These are phyloP conservation scores for Sebastes matsubarae DNA, from an alignment of 2,797 vertebrate genomes.

Conservation along the genomic window DNA sequence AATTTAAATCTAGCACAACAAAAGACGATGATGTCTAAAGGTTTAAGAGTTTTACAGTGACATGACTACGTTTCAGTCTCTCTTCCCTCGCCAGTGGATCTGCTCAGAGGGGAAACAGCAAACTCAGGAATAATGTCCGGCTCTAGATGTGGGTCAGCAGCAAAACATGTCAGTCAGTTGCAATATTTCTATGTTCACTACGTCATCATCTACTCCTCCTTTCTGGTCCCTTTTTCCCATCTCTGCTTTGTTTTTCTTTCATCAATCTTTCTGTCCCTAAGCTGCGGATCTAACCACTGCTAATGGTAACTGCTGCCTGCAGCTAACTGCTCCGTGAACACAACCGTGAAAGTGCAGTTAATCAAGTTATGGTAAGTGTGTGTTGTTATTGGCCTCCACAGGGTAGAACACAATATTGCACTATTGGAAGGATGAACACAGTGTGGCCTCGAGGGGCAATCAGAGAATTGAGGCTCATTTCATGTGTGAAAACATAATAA, in stretches of 20 bases:
- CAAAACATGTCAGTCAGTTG: slow-evolving; percentile 9
- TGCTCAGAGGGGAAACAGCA: slow-evolving; percentile 24
- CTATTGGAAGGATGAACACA: not conserved
- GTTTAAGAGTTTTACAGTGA: not conserved
- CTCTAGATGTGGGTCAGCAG: slow-evolving; percentile 48
- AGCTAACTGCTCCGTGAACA: slow-evolving; percentile 25
- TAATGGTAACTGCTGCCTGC: slow-evolving; percentile 15
- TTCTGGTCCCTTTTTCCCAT: not conserved
- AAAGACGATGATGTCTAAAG: slow-evolving; percentile 4
- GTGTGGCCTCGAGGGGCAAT: not conserved
- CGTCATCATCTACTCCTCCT: not conserved
- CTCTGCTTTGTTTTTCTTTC: not conserved
- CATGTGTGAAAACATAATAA: not conserved
- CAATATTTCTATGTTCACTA: not conserved
- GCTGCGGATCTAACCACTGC: not conserved
- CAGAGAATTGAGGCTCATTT: not conserved
- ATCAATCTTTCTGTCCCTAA: not conserved
- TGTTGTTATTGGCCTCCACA: slow-evolving; percentile 6
- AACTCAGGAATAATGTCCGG: slow-evolving; percentile 20
- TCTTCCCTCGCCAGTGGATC: not conserved
- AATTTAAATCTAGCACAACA: slow-evolving; percentile 21
- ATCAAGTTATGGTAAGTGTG: slow-evolving; percentile 12
- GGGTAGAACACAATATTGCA: not conserved
- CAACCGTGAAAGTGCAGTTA: slow-evolving; percentile 15
- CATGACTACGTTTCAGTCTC: not conserved